Conservation (phyloP, 1,140 invertebrate species). For the Drosophila murphyi region DNA sequence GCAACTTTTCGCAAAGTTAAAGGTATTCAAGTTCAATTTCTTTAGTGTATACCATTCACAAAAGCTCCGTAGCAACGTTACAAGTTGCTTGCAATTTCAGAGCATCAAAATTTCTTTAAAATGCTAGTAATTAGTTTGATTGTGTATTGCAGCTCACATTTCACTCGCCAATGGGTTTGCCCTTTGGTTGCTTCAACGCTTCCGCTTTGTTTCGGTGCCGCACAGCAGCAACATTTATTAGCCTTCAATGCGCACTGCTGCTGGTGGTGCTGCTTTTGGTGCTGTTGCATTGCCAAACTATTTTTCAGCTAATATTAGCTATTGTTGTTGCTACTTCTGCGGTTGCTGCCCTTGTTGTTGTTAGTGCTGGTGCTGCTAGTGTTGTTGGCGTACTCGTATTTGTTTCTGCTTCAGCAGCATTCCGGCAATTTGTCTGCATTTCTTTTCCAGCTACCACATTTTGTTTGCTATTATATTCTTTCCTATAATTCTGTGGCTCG, state of each 20-base stretch:
- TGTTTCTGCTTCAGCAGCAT: conserved; percentile 78
- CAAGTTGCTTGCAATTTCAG: conserved; percentile 14
- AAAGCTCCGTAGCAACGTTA: not conserved
- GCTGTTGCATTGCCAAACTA: conserved; percentile 70
- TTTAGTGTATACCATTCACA: not conserved
- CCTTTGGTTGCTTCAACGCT: conserved; percentile 40
- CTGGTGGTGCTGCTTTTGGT: conserved; percentile 23
- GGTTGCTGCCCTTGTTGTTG: conserved; percentile 36
- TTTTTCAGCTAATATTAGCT: conserved; percentile 80
- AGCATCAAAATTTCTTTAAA: conserved; percentile 5
- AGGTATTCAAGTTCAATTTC: not conserved
- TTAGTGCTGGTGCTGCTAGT: conserved; percentile 25
- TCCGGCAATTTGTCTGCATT: conserved; percentile 80
- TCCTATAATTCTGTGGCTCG: conserved; percentile 39
- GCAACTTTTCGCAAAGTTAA: too few relatives aligned
- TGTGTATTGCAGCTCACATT: conserved; percentile 29
- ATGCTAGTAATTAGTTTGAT: conserved; percentile 45
- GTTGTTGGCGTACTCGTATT: conserved; percentile 39
- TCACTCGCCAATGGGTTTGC: conserved; percentile 31
- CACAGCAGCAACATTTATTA: conserved; percentile 48
- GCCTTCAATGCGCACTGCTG: conserved; percentile 27
- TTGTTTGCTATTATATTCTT: conserved; percentile 47
- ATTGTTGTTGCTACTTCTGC: conserved; percentile 49
- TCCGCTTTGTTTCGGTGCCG: conserved; percentile 38
- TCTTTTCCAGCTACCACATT: conserved; percentile 67